A percentile compares a stretch with the other conserved stretches of the same genome.
Evolutionary conservation across 2,797 vertebrate species (phyloP).

Genomic region (Australoheros facetus): DNA sequence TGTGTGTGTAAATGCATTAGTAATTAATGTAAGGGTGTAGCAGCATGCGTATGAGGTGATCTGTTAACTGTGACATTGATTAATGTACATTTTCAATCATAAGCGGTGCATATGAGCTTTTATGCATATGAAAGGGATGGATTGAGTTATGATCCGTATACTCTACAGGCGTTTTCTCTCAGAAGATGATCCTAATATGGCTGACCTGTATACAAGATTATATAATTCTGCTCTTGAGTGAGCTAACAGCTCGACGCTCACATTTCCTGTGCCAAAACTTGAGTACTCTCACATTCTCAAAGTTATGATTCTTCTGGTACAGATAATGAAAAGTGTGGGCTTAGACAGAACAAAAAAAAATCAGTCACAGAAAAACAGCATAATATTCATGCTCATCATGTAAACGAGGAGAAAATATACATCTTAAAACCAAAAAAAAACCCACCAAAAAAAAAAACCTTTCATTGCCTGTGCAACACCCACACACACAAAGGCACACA

Average conservation of each 20-base stretch:
- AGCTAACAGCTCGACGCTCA: slow-evolving; percentile 36
- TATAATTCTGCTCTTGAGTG: slow-evolving; percentile 53
- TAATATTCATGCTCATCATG: slow-evolving; percentile 46
- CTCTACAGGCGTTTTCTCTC: slow-evolving; percentile 14
- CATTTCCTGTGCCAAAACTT: slow-evolving; percentile 42
- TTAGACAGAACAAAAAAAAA: slow-evolving; percentile 8
- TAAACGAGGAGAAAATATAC: slow-evolving; percentile 37
- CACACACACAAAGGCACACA: slow-evolving; percentile 43
- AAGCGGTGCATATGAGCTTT: neutral
- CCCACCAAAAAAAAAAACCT: neutral
- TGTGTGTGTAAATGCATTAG: slow-evolving; percentile 27
- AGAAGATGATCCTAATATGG: slow-evolving; percentile 50
- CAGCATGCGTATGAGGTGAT: neutral
- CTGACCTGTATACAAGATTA: slow-evolving; percentile 67
- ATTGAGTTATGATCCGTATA: slow-evolving; percentile 14
- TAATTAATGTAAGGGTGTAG: slow-evolving; percentile 24
- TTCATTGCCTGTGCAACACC: slow-evolving; percentile 44
- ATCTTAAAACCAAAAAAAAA: slow-evolving; percentile 39
- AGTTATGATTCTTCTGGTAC: slow-evolving; percentile 28
- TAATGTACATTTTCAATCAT: neutral
- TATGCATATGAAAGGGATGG: neutral
- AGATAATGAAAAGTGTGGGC: slow-evolving; percentile 4
- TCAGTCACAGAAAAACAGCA: slow-evolving; percentile 19
- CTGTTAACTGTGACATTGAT: neutral
- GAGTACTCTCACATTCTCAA: slow-evolving; percentile 31